Evolutionary conservation across 1,140 invertebrate genomes (phyloP).

Genomic region (Ridgeia piscesae): DNA sequence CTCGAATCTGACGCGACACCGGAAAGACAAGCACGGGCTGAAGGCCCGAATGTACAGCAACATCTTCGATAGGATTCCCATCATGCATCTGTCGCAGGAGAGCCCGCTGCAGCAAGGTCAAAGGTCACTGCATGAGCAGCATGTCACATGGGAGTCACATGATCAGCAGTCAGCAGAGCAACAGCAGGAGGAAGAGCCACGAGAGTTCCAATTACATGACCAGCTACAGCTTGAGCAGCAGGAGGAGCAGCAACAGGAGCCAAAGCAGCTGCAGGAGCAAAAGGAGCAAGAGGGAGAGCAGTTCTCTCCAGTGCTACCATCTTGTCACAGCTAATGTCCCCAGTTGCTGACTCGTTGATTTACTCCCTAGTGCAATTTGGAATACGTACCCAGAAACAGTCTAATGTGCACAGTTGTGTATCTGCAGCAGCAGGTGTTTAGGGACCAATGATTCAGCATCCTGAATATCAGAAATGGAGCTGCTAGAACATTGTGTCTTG

Average conservation of each 20-base stretch:
- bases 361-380: background rate
- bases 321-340: background rate
- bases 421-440: background rate
- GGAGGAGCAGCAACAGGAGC: background rate
- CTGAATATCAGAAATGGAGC: background rate
- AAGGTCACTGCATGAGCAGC: background rate
- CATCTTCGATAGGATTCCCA: background rate
- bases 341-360: background rate
- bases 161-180: background rate
- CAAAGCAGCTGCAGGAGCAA: background rate
- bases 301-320: background rate
- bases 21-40: constrained; percentile 17
- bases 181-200: background rate
- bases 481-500: background rate
- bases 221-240: too few relatives aligned
- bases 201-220: background rate
- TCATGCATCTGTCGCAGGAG: background rate
- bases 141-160: background rate
- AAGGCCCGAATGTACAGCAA: background rate
- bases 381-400: background rate
- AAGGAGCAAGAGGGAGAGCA: background rate
- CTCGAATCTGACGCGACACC: constrained; percentile 22
- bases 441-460: background rate
- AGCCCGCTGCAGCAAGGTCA: background rate
- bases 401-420: background rate